Base-by-base conservation (phyloP, 1,140 invertebrate genomes). In the Ericerus pela region DNA sequence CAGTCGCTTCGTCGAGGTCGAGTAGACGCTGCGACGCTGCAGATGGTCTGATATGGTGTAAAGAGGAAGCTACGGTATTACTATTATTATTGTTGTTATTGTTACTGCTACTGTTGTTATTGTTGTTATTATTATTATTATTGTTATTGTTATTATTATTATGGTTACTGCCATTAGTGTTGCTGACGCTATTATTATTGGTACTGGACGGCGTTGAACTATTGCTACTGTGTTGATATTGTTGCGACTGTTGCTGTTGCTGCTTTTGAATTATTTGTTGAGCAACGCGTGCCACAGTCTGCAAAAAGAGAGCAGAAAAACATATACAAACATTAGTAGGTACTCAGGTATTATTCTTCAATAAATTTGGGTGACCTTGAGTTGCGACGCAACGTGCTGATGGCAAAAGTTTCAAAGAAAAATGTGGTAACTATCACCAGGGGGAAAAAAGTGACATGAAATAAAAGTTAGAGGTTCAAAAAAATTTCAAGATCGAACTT, bases 1-100 rank as follows among this genome's bases (percentile, higher is more conserved):
- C 92, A 10, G 90, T 91, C 12, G 90, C 90, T 69, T 95, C 91
- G 65, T 96, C 90, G 0, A 82, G 84, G 64, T 89, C 86, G 58
- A 88, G 72, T 53, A 75, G 68, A 57, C 69, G 71, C 29, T 74
- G 73, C 1, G 72, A 75, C 65, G 66, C 72, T 63, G 76, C 76
- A 29, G 56, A 56, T n/a, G 52, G 59, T 51, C 22, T 58, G 64
- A 68, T 70, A 68, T 72, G 73, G 58, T 71, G 72, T 12, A 68
- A 69, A 28, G 68, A 72, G 58, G 73, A 64, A 53, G 68, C 68
- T 54, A 75, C 76, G 58, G 54, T 59, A 51, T n/a, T 54, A 52
- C 43, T 56, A 54, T 37, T 59, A 54, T 22, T 52, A 27, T 41
- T 54, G 52, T 71, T 74, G 30, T 77, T 78, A 12, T 77, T 79